Evolutionary conservation across 1,140 invertebrate genomes (phyloP).

Genomic region (Lepidurus packardi): DNA sequence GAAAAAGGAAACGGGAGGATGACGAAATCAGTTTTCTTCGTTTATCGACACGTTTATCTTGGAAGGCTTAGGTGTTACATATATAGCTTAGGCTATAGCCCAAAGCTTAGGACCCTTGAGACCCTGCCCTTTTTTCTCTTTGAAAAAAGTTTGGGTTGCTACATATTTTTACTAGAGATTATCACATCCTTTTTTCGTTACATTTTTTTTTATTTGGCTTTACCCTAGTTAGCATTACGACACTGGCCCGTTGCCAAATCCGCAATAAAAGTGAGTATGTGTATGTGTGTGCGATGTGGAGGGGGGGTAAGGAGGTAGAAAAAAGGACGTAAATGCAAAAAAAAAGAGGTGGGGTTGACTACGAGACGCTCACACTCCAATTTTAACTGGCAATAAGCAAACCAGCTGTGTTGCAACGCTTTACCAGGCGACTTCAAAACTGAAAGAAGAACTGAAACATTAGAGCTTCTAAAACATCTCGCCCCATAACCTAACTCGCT

Average conservation of each 20-base stretch:
- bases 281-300: not conserved
- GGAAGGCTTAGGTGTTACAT: not conserved
- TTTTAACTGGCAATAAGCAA: not conserved
- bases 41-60: conserved; percentile 10
- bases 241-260: conserved; percentile 6
- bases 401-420: not conserved
- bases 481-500: not conserved
- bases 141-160: not conserved
- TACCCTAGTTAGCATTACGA: not conserved
- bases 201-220: not conserved
- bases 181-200: not conserved
- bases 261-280: not conserved
- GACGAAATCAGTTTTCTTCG: conserved; percentile 1
- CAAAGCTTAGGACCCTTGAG: not conserved
- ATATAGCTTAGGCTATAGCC: not conserved
- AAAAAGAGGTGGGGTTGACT: not conserved
- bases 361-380: not conserved
- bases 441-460: not conserved
- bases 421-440: not conserved
- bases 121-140: not conserved
- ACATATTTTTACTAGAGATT: not conserved
- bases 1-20: not conserved
- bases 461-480: not conserved
- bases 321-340: not conserved
- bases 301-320: not conserved